Evolutionary conservation across 1,140 invertebrate genomes (phyloP).

Genomic region (Patella vulgata): DNA sequence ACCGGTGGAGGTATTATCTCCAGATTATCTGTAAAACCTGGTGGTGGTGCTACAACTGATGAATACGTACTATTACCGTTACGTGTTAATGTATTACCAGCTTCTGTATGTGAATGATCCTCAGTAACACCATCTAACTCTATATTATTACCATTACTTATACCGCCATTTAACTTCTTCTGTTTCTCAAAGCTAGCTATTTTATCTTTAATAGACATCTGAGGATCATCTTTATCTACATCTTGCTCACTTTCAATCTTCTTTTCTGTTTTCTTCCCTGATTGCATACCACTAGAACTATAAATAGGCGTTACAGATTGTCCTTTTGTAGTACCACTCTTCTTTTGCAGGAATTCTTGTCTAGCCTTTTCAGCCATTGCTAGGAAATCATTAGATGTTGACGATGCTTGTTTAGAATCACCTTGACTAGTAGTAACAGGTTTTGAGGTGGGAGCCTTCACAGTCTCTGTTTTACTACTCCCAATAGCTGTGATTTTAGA

Average conservation of each 20-base stretch:
- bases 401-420: constrained; percentile 2
- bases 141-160: constrained; percentile 6
- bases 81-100: constrained; percentile 7
- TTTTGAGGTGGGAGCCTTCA: neutral
- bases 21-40: constrained; percentile 51
- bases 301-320: constrained; percentile 17
- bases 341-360: constrained; percentile 54
- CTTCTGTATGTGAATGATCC: constrained; percentile 47
- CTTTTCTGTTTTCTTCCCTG: constrained; percentile 7
- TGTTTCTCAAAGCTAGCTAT: constrained; percentile 41
- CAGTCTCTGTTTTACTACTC: neutral
- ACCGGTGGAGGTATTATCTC: constrained; percentile 58
- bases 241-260: constrained; percentile 20
- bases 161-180: constrained; percentile 17
- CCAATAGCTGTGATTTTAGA: constrained; percentile 7
- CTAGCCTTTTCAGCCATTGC: constrained; percentile 56
- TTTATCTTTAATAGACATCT: constrained; percentile 42
- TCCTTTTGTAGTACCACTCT: constrained; percentile 14
- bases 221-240: constrained; percentile 24
- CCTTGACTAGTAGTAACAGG: neutral
- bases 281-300: constrained; percentile 23
- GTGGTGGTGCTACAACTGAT: constrained; percentile 39
- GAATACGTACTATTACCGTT: neutral
- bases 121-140: constrained; percentile 44
- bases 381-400: constrained; percentile 40